Evolutionary conservation across 2,113 vertebrate species (phyloP).

Genomic region (Colinus virginianus): DNA sequence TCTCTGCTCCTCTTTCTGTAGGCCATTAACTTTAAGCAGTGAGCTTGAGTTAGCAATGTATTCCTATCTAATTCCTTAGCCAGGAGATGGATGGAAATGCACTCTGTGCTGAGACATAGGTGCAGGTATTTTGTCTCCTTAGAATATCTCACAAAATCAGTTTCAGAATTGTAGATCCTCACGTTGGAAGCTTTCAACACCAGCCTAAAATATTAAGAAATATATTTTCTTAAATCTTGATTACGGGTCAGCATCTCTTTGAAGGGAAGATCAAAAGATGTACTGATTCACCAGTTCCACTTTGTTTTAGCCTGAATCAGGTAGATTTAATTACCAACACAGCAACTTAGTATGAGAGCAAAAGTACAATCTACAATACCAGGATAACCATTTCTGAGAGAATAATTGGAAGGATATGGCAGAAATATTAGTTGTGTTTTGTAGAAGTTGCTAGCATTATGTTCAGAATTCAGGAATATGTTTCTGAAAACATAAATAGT

Average conservation of each 20-base stretch:
- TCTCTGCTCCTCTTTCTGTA: neutral
- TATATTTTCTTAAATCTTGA: slow-evolving; percentile 1
- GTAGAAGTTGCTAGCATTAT: neutral
- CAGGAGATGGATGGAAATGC: neutral
- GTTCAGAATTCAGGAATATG: neutral
- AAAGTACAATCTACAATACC: neutral
- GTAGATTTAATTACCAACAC: neutral
- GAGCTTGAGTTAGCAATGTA: neutral
- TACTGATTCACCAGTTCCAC: neutral
- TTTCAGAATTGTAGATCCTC: neutral
- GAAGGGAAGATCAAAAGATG: neutral
- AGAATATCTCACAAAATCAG: neutral
- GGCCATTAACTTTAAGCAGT: neutral
- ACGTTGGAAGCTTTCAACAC: neutral
- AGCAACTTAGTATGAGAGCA: neutral
- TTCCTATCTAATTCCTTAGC: slow-evolving; percentile 26
- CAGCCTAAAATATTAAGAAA: neutral
- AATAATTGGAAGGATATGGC: neutral
- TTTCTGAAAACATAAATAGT: neutral
- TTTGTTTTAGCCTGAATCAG: neutral
- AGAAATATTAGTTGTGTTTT: neutral
- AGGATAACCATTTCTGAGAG: neutral
- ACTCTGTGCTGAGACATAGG: neutral
- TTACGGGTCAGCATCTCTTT: neutral
- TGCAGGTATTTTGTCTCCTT: neutral